Conservation (phyloP, 2,888 invertebrate species). For the Dromius quadrimaculatus region DNA sequence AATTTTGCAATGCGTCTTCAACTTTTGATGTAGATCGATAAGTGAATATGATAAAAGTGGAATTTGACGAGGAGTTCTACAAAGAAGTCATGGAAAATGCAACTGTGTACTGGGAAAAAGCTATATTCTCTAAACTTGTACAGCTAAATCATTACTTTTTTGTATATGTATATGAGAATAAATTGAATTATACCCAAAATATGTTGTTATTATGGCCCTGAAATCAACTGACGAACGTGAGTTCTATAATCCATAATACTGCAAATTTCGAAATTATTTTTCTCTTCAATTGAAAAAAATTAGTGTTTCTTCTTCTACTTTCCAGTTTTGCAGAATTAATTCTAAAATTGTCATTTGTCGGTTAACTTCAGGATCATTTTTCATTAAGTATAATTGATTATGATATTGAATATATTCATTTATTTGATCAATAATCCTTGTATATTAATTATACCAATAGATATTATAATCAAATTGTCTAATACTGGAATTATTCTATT, state of each 20-base stretch:
- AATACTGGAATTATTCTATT: constrained; percentile 30
- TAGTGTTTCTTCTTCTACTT: too few species aligned
- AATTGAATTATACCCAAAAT: not conserved
- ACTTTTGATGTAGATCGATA: constrained; percentile 55
- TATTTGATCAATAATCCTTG: constrained; percentile 50
- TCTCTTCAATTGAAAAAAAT: too few species aligned
- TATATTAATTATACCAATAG: constrained; percentile 53
- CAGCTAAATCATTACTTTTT: not conserved
- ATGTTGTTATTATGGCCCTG: too few species aligned
- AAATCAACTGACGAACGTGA: too few species aligned
- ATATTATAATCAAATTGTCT: constrained; percentile 52
- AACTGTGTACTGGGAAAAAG: constrained; percentile 4
- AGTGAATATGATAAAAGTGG: constrained; percentile 52
- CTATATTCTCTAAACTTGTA: constrained; percentile 16
- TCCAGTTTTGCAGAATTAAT: too few species aligned
- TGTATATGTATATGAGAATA: not conserved
- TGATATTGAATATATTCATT: too few species aligned
- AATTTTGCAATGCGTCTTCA: constrained; percentile 57
- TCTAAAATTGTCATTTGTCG: too few species aligned
- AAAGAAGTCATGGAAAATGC: constrained; percentile 5
- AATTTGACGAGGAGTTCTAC: constrained; percentile 36
- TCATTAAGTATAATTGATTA: too few species aligned
- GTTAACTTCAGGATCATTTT: too few species aligned
- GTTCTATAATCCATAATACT: too few species aligned
- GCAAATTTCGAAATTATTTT: too few species aligned